A percentile compares a stretch with the other conserved stretches of the same genome.
These are phyloP conservation scores for Anticlea derivata DNA, from an alignment of 2,888 invertebrate species.

Conservation along the genomic window DNA sequence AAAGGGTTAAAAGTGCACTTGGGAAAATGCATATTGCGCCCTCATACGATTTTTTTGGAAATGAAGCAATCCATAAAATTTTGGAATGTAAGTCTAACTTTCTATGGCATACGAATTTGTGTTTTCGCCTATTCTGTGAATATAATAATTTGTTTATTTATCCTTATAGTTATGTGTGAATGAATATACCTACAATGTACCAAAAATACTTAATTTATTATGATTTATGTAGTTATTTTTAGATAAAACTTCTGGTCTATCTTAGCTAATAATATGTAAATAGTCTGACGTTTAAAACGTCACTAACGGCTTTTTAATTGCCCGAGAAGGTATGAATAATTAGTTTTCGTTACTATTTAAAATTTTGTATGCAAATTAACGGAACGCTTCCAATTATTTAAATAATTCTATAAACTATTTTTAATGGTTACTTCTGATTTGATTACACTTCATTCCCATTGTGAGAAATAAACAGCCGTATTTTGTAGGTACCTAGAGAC, in stretches of 20 bases:
- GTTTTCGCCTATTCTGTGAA: too few relatives aligned
- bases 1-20: constrained; percentile 50
- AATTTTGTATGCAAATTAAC: constrained; percentile 12
- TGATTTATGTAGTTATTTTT: too few relatives aligned
- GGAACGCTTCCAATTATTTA: constrained; percentile 13
- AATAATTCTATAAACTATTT: not conserved
- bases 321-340: constrained; percentile 1
- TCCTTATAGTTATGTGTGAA: too few relatives aligned
- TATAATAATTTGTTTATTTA: too few relatives aligned
- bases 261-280: not conserved
- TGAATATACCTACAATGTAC: too few relatives aligned
- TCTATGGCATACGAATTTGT: too few relatives aligned
- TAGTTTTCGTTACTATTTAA: not conserved
- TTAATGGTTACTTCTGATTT: too few relatives aligned
- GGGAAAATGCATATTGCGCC: constrained; percentile 51
- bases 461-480: constrained; percentile 4
- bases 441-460: not conserved
- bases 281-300: constrained; percentile 6
- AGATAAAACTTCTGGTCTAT: not conserved
- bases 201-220: too few relatives aligned
- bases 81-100: too few relatives aligned
- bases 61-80: constrained; percentile 21
- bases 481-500: not conserved
- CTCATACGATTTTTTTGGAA: constrained; percentile 27
- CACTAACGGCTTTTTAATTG: constrained; percentile 6